Base-by-base conservation (phyloP, 2,797 vertebrate species). In the Sorex maritimensis region DNA sequence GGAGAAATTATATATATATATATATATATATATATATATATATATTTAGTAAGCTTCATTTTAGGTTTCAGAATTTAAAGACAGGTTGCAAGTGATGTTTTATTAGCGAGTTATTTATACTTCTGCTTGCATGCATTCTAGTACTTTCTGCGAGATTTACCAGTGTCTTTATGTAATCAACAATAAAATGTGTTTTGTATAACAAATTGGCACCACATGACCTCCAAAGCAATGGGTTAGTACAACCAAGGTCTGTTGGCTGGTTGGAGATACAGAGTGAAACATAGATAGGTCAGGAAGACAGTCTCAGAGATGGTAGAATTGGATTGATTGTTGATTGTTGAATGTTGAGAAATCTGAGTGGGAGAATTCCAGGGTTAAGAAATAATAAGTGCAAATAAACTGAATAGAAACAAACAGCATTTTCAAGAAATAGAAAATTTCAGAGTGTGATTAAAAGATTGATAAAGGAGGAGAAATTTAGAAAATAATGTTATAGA, bases 11-110 rank as follows among this genome's bases (percentile, higher is more conserved):
- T 44, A 44, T 44, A 44, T 44, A 41, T 41, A 41, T 41, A 41
- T 41, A 41, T 41, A 41, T 41, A 41, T 41, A 41, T 41, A 41
- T 41, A 41, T 41, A 41, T 63, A 49, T 72, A 52, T 38, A 11
- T 44, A 15, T 28, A 58, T 21, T 77, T 9, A 78, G 46, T 34
- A 92, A 88, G 21, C 21, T 85, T 68, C 58, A 17, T 68, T 90
- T 85, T 91, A 81, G 81, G 52, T 61, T 74, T 38, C 38, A 67
- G 4, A 72, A 82, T 85, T 81, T 90, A 69, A 71, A 38, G 83
- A 74, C 9, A 89, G 5, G 0, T 19, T 75, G 82, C 6, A 82
- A 90, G 41, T 44, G 7, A 46, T 65, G 0, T 55, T 80, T 95
- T 49, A 61, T 72, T 24, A 81, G 17, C 30, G 5, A 75, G 1